Percentiles rank a stretch among this genome's conserved stretches.
Conservation (phyloP, 2,888 invertebrate genomes). For the Acleris emargana region DNA sequence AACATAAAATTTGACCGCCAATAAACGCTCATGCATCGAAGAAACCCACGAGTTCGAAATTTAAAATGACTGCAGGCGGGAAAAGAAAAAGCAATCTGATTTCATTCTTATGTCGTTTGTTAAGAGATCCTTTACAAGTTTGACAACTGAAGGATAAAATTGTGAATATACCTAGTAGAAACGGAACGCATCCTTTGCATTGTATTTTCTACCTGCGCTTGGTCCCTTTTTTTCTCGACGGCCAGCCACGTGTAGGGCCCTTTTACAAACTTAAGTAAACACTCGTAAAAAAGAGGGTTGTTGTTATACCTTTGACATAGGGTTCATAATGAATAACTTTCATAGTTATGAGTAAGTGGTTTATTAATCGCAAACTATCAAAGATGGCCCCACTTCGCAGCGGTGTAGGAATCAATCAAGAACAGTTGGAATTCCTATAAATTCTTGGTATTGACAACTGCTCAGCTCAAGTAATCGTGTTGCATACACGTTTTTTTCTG, state of each 20-base stretch:
- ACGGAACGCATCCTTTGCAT: conserved; percentile 72
- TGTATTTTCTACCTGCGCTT: conserved; percentile 75
- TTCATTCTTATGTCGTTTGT: conserved; percentile 43
- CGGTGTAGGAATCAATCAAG: conserved; percentile 46
- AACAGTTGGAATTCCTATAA: conserved; percentile 43
- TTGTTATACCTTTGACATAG: neutral
- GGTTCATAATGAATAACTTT: neutral
- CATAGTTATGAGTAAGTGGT: conserved; percentile 36
- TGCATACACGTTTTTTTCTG: neutral
- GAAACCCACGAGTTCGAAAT: conserved; percentile 58
- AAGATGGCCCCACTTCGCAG: conserved; percentile 48
- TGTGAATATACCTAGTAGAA: conserved; percentile 42
- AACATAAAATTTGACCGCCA: conserved; percentile 76
- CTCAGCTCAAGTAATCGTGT: neutral
- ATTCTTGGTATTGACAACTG: conserved; percentile 38
- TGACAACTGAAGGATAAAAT: conserved; percentile 24
- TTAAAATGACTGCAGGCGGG: conserved; percentile 44
- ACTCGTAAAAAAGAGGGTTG: neutral
- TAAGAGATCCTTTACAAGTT: conserved; percentile 39
- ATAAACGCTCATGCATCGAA: conserved; percentile 62
- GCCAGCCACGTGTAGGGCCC: conserved; percentile 22
- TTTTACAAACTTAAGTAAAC: conserved; percentile 20
- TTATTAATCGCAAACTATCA: conserved; percentile 49
- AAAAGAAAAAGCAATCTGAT: conserved; percentile 41
- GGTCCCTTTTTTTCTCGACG: conserved; percentile 53